phyloP scores from a whole-genome alignment of 2,113 vertebrate genomes.

The Nanorana parkeri region DNA sequence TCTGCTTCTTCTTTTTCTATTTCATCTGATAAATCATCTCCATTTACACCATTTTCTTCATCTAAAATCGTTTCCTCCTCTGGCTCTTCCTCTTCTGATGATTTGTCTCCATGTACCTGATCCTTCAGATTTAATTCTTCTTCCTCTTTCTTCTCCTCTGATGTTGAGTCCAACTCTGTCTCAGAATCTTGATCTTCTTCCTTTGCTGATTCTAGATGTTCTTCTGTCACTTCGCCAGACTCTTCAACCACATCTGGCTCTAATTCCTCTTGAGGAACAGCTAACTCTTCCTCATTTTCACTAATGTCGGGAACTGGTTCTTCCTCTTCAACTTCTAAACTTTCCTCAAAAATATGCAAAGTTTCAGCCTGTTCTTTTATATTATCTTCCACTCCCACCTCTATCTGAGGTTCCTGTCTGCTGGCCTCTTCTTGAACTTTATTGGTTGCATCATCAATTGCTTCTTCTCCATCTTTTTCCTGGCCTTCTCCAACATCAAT shows the following conservation, averaged over 20 bases:
- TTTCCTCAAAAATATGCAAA: neutral
- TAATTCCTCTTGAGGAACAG: neutral
- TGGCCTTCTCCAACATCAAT: neutral
- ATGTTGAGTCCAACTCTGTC: neutral
- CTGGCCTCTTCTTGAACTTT: neutral
- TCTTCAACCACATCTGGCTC: neutral
- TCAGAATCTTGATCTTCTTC: neutral
- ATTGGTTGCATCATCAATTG: neutral
- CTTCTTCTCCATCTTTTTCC: neutral
- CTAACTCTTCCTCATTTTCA: neutral
- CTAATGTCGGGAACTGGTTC: accelerated
- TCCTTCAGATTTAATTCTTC: neutral
- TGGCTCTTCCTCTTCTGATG: neutral
- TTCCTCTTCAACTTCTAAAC: neutral
- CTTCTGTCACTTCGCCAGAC: neutral
- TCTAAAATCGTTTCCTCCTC: slow-evolving; percentile 1
- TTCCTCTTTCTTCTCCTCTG: neutral
- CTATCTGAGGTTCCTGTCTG: slow-evolving; percentile 23
- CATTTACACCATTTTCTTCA: neutral
- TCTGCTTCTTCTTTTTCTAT: neutral
- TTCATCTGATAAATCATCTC: neutral
- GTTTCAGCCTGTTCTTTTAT: neutral
- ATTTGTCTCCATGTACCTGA: neutral
- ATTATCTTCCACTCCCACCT: neutral
- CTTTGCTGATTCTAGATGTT: neutral